Conservation (phyloP, 2,888 invertebrate species). For the Cerceris ruficornis region DNA sequence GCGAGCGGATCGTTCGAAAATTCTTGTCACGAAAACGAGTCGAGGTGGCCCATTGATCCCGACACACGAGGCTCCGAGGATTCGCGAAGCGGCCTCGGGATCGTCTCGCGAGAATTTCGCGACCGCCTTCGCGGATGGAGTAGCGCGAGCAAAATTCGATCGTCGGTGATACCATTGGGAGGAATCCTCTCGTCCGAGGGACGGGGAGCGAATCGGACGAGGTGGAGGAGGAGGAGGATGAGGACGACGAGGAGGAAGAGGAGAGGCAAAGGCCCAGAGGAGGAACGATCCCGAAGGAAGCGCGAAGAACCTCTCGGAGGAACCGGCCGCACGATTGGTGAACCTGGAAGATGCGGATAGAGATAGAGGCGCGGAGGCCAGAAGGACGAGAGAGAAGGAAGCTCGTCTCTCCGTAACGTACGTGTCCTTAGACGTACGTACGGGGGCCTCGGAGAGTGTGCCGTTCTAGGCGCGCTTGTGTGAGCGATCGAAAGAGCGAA, state of each 20-base stretch:
- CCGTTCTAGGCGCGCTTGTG: constrained; percentile 11
- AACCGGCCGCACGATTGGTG: constrained; percentile 40
- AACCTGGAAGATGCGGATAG: constrained; percentile 39
- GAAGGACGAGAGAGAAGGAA: constrained; percentile 28
- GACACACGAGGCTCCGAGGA: neutral
- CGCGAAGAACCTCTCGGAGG: constrained; percentile 40
- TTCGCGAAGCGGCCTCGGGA: too few relatives aligned
- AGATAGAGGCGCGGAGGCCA: constrained; percentile 23
- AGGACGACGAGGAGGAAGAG: constrained; percentile 32
- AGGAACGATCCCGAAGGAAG: constrained; percentile 46
- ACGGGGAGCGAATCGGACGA: constrained; percentile 26
- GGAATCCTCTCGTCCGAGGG: constrained; percentile 42
- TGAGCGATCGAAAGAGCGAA: constrained; percentile 41
- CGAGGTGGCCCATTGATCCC: constrained; percentile 1
- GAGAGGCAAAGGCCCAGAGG: constrained; percentile 35
- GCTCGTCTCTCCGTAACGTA: constrained; percentile 28
- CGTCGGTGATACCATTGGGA: constrained; percentile 49
- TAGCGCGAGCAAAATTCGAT: constrained; percentile 38
- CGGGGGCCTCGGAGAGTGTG: constrained; percentile 15
- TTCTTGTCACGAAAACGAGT: neutral
- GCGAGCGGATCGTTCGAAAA: neutral
- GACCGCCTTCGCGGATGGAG: neutral
- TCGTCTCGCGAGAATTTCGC: neutral
- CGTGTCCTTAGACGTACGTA: constrained; percentile 26
- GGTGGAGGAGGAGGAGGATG: constrained; percentile 34